These are phyloP conservation scores for Shargacucullia verbasci DNA, from an alignment of 2,888 invertebrate species.

Conservation along the genomic window DNA sequence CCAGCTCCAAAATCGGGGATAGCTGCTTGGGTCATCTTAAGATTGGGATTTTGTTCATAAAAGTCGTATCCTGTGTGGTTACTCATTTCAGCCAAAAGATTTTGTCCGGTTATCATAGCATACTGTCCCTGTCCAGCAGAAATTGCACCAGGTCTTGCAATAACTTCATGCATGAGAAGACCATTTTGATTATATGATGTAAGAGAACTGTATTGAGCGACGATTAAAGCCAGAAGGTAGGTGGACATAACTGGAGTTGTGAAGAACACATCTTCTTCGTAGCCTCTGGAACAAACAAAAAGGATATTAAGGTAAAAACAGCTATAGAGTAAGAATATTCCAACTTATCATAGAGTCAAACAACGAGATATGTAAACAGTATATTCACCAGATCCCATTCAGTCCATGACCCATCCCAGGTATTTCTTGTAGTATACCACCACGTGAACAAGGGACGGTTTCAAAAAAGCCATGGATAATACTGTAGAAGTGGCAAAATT, in stretches of 20 bases:
- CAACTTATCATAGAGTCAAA: neutral
- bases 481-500: too few species aligned
- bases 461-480: too few species aligned
- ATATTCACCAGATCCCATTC: too few species aligned
- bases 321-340: neutral
- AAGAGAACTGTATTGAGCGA: conserved; percentile 88
- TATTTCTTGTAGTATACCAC: too few species aligned
- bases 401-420: too few species aligned
- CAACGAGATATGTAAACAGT: too few species aligned
- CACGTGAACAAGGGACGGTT: too few species aligned
- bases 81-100: conserved; percentile 84
- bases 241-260: conserved; percentile 89
- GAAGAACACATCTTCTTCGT: conserved; percentile 70
- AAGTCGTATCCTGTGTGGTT: conserved; percentile 87
- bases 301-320: neutral
- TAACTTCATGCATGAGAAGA: conserved; percentile 74
- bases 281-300: conserved; percentile 63
- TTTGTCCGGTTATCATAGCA: conserved; percentile 78
- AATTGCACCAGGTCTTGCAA: conserved; percentile 82
- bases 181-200: conserved; percentile 17
- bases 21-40: conserved; percentile 92
- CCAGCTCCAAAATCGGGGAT: conserved; percentile 94
- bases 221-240: conserved; percentile 92
- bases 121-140: conserved; percentile 74
- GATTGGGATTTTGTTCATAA: conserved; percentile 78